A percentile compares a stretch with the other conserved stretches of the same genome.
Evolutionary conservation across 2,113 vertebrate species (phyloP).

Genomic region (Charina bottae): DNA sequence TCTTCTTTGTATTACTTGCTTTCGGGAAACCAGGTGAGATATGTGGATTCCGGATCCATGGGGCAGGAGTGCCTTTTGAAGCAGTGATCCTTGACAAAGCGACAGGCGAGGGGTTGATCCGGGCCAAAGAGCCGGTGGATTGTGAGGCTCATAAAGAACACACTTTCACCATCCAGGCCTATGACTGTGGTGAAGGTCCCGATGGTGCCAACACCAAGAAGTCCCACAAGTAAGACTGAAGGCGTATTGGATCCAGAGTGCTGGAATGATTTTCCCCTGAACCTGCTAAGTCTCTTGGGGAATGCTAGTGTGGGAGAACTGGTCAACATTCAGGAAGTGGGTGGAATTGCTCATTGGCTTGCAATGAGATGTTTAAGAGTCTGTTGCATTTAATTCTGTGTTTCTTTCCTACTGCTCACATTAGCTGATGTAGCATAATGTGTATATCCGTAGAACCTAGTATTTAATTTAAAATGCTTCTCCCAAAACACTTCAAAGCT

Average conservation of each 20-base stretch:
- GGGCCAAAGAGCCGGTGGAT: conserved; percentile 94
- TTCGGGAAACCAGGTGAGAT: conserved; percentile 85
- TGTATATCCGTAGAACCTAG: not conserved
- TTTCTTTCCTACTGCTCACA: not conserved
- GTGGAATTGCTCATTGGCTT: not conserved
- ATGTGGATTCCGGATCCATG: conserved; percentile 95
- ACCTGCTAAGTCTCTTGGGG: not conserved
- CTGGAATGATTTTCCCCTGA: not conserved
- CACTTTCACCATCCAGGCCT: conserved; percentile 98
- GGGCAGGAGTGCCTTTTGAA: conserved; percentile 92
- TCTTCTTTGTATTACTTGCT: not conserved
- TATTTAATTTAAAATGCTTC: not conserved
- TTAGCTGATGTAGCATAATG: not conserved
- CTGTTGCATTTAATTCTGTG: not conserved
- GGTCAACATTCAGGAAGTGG: not conserved
- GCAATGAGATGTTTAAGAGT: not conserved
- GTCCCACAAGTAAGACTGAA: conserved; percentile 91
- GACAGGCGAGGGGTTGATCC: conserved; percentile 94
- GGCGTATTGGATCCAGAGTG: not conserved
- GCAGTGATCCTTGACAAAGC: conserved; percentile 96
- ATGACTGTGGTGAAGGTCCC: conserved; percentile 95
- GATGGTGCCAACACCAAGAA: conserved; percentile 96
- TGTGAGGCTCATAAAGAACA: conserved; percentile 96
- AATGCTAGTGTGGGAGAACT: not conserved
- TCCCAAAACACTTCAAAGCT: not conserved